A percentile compares a stretch with the other conserved stretches of the same genome.
Conservation (phyloP, 2,797 vertebrate species). For the Pseudotriccus pelzelni region DNA sequence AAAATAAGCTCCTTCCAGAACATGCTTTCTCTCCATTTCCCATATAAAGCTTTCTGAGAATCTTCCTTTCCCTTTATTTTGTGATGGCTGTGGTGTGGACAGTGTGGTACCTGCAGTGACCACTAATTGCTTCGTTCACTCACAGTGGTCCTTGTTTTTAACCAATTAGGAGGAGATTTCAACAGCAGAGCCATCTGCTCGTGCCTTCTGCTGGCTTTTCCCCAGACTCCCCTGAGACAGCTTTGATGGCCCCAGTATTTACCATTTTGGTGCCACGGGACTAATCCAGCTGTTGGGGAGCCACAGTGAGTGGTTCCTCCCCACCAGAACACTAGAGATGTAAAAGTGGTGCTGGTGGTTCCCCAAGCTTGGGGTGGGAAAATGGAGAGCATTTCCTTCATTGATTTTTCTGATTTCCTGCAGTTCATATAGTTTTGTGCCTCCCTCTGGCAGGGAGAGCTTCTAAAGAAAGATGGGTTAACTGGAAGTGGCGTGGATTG, state of each 20-base stretch:
- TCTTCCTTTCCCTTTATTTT: not conserved
- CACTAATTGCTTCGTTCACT: not conserved
- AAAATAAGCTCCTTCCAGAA: not conserved
- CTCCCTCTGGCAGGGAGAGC: not conserved
- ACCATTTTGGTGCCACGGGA: not conserved
- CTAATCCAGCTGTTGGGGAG: not conserved
- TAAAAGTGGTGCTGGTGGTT: not conserved
- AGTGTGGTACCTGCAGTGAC: not conserved
- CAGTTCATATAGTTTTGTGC: not conserved
- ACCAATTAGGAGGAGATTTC: conserved; percentile 22
- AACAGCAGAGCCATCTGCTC: conserved; percentile 47
- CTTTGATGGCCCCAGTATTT: not conserved
- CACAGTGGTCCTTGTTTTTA: not conserved
- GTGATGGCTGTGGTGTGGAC: accelerated
- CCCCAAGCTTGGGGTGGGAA: not conserved
- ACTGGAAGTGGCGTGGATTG: not conserved
- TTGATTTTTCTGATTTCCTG: not conserved
- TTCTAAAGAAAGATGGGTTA: not conserved
- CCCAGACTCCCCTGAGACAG: not conserved
- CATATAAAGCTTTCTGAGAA: not conserved
- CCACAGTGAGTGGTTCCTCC: not conserved
- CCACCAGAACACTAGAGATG: not conserved
- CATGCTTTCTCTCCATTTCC: not conserved
- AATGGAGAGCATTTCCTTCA: not conserved
- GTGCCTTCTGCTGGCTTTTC: not conserved